These are phyloP conservation scores for Synergus japonicus DNA, from an alignment of 2,888 invertebrate species.

Conservation along the genomic window DNA sequence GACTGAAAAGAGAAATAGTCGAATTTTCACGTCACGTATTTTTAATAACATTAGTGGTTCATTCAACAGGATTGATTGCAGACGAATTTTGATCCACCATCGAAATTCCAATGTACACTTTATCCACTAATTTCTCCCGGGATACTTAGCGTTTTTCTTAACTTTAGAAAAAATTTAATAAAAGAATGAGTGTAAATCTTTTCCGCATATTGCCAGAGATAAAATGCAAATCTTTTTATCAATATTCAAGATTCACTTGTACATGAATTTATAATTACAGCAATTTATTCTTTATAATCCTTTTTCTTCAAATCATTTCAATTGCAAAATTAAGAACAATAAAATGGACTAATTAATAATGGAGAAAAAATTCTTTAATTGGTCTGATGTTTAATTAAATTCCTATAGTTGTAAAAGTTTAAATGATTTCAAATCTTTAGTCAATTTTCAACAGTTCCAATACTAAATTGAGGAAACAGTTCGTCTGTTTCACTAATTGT, in stretches of 20 bases:
- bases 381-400: no score
- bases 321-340: no score
- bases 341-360: no score
- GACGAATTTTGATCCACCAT: constrained; percentile 50
- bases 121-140: background rate
- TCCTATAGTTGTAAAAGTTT: no score
- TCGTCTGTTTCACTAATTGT: no score
- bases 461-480: no score
- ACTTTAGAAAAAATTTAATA: background rate
- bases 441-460: no score
- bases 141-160: background rate
- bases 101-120: constrained; percentile 8
- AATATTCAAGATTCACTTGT: background rate
- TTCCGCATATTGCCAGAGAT: background rate
- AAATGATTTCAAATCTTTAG: no score
- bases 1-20: background rate
- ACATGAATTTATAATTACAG: no score
- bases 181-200: background rate
- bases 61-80: constrained; percentile 55
- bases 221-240: background rate
- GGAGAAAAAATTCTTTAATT: no score
- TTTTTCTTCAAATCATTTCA: no score
- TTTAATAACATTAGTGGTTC: constrained; percentile 46
- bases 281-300: no score
- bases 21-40: constrained; percentile 25